Evolutionary conservation across 2,113 vertebrate genomes (phyloP).

Genomic region (Girardinichthys multiradiatus): DNA sequence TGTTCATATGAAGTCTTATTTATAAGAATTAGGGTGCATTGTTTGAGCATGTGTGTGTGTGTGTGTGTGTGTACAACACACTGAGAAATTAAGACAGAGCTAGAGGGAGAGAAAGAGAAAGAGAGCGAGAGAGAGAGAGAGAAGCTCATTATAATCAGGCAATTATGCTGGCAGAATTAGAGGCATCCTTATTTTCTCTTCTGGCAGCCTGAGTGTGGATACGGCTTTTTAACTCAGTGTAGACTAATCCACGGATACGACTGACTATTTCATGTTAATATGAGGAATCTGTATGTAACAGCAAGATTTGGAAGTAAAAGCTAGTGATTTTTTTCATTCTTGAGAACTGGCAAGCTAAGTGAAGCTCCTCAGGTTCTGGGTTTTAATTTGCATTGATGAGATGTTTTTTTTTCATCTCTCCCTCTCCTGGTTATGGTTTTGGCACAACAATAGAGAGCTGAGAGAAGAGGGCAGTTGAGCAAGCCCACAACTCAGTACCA

Average conservation of each 20-base stretch:
- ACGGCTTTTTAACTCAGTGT: conserved; percentile 66
- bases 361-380: conserved; percentile 76
- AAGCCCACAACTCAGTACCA: conserved; percentile 59
- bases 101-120: conserved; percentile 42
- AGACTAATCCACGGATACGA: conserved; percentile 71
- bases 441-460: conserved; percentile 53
- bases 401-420: conserved; percentile 71
- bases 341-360: conserved; percentile 79
- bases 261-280: conserved; percentile 63
- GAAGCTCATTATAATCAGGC: conserved; percentile 80
- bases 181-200: conserved; percentile 76
- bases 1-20: conserved; percentile 65
- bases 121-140: conserved; percentile 63
- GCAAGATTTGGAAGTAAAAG: conserved; percentile 81
- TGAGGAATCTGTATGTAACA: conserved; percentile 72
- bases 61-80: conserved; percentile 39
- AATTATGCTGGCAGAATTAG: conserved; percentile 81
- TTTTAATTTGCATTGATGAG: conserved; percentile 90
- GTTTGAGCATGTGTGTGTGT: conserved; percentile 30
- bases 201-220: conserved; percentile 67
- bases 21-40: conserved; percentile 64
- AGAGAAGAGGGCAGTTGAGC: conserved; percentile 56
- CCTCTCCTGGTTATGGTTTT: conserved; percentile 55
- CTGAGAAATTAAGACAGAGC: conserved; percentile 67
- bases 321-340: conserved; percentile 61